A percentile compares a stretch with the other conserved stretches of the same genome.
These are phyloP conservation scores for Microtus oregoni DNA, from an alignment of 2,113 vertebrate genomes.

Conservation along the genomic window DNA sequence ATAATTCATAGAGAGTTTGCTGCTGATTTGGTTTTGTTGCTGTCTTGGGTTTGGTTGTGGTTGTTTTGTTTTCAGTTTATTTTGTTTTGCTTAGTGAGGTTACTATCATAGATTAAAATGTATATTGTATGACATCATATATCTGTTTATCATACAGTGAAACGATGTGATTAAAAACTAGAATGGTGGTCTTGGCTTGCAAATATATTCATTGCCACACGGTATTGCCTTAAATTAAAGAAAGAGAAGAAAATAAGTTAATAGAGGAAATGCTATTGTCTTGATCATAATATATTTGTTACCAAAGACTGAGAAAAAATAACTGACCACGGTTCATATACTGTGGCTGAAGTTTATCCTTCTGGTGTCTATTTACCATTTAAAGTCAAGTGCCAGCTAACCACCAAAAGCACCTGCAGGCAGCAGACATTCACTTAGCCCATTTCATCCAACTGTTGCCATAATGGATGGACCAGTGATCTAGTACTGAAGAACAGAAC, in stretches of 20 bases:
- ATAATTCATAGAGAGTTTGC: background rate
- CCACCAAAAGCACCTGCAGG: background rate
- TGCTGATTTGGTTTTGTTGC: background rate
- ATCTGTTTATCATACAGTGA: background rate
- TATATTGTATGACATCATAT: background rate
- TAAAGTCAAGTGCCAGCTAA: background rate
- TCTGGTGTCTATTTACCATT: background rate
- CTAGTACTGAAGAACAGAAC: background rate
- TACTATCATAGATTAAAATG: background rate
- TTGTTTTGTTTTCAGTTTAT: background rate
- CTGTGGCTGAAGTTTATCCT: background rate
- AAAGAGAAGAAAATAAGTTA: conserved; percentile 51
- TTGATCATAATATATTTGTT: background rate
- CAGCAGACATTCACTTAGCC: background rate
- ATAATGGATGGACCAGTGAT: background rate
- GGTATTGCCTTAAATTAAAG: conserved; percentile 19
- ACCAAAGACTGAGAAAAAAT: background rate
- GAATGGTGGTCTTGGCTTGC: background rate
- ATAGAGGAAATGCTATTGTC: background rate
- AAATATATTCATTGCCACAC: background rate
- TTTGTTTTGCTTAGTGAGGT: background rate
- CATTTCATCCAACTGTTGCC: background rate
- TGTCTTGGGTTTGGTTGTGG: background rate
- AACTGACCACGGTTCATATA: background rate
- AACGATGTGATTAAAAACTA: background rate